Percentiles rank a stretch among this genome's conserved stretches.
These are phyloP conservation scores for Parapsyche elsis DNA, from an alignment of 1,140 invertebrate species.

Conservation along the genomic window DNA sequence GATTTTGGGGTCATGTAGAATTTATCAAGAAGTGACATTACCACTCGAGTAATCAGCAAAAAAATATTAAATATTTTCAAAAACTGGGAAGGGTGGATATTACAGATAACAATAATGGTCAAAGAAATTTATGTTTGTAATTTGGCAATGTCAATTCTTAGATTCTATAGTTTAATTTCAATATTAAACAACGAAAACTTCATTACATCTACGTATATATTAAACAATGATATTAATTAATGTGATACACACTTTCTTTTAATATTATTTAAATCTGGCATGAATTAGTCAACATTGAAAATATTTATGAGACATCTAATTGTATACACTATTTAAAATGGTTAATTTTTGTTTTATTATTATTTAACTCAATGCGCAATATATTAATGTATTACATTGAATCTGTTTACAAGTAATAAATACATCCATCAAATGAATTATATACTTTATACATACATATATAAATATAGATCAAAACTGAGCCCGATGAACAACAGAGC, in stretches of 20 bases:
- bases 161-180: no score
- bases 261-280: constrained; percentile 32
- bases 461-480: no score
- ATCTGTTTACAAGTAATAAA: no score
- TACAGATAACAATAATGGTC: no score
- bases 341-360: not conserved
- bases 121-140: not conserved
- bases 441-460: no score
- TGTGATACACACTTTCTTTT: not conserved
- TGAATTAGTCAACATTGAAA: constrained; percentile 38
- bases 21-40: constrained; percentile 31
- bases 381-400: no score
- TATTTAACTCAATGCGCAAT: no score
- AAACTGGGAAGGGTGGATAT: no score
- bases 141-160: constrained; percentile 39
- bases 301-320: constrained; percentile 35
- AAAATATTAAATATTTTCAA: no score
- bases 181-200: constrained; percentile 23
- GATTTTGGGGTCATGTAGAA: constrained; percentile 39
- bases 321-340: constrained; percentile 33
- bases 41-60: not conserved
- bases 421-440: no score
- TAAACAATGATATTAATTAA: no score
- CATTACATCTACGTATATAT: constrained; percentile 24
- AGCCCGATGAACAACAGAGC: no score